These are phyloP conservation scores for Netelia virgata DNA, from an alignment of 2,888 invertebrate genomes.

Conservation along the genomic window DNA sequence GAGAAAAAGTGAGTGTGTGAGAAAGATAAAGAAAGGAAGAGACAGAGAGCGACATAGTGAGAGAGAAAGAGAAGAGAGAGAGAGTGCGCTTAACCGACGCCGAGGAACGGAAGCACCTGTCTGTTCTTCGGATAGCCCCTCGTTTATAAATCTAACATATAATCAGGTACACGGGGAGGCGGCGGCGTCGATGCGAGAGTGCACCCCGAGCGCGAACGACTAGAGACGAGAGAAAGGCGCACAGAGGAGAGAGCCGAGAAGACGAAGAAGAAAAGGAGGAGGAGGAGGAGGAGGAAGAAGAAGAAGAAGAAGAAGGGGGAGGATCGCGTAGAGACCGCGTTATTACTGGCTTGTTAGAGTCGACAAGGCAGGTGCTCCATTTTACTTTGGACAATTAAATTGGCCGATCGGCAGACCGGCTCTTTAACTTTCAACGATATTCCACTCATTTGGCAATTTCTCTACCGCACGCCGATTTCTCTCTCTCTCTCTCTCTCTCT, in stretches of 20 bases:
- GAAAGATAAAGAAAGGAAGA: constrained; percentile 17
- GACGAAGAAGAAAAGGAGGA: constrained; percentile 58
- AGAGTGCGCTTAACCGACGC: constrained; percentile 66
- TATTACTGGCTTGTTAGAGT: constrained; percentile 83
- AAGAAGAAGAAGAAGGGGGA: constrained; percentile 70
- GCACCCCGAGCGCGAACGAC: constrained; percentile 63
- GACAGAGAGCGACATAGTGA: constrained; percentile 27
- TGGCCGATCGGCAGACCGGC: constrained; percentile 76
- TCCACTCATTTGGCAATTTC: constrained; percentile 67
- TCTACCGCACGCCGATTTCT: constrained; percentile 34
- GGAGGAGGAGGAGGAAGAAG: constrained; percentile 57
- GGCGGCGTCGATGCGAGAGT: constrained; percentile 70
- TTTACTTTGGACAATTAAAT: constrained; percentile 84
- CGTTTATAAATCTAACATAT: constrained; percentile 83
- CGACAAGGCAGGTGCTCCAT: constrained; percentile 82
- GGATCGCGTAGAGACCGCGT: constrained; percentile 76
- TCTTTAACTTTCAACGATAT: constrained; percentile 70
- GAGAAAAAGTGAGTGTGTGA: constrained; percentile 37
- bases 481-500: constrained; percentile 32
- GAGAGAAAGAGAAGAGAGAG: constrained; percentile 24
- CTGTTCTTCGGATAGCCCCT: constrained; percentile 78
- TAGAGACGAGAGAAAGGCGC: constrained; percentile 58
- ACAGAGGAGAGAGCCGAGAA: constrained; percentile 50
- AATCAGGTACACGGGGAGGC: constrained; percentile 81
- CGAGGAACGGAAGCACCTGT: constrained; percentile 78